Percentiles rank a stretch among this genome's conserved stretches.
These are phyloP conservation scores for Amaurobius ferox DNA, from an alignment of 2,888 invertebrate genomes.

Conservation along the genomic window DNA sequence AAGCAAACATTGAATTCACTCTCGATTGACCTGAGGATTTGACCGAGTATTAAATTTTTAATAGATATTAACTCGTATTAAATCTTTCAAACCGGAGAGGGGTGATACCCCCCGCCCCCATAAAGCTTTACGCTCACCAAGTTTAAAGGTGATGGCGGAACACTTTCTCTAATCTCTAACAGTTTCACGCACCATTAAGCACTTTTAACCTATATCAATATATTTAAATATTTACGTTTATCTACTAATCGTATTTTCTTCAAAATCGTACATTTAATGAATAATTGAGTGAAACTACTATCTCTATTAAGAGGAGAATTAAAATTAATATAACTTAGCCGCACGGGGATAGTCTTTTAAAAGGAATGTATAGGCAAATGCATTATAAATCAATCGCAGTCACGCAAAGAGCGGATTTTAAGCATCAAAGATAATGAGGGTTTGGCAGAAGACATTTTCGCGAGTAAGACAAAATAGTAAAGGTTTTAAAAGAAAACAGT, in stretches of 20 bases:
- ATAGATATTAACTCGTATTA: too few relatives aligned
- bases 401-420: background rate
- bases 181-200: background rate
- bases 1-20: too few relatives aligned
- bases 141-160: background rate
- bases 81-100: too few relatives aligned
- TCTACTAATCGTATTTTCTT: background rate
- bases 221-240: slow-evolving; percentile 1
- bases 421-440: background rate
- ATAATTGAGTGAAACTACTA: background rate
- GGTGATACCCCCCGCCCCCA: too few relatives aligned
- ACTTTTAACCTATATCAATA: background rate
- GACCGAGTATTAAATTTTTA: too few relatives aligned
- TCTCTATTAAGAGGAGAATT: background rate
- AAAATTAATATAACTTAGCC: background rate
- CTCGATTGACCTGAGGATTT: too few relatives aligned
- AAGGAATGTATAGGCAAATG: background rate
- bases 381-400: background rate
- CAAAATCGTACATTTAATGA: too few relatives aligned
- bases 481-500: too few relatives aligned
- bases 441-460: background rate
- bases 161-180: background rate
- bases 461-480: too few relatives aligned
- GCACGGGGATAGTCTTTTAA: background rate
- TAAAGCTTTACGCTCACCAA: background rate